A percentile compares a stretch with the other conserved stretches of the same genome.
Conservation (phyloP, 2,113 vertebrate species). For the Myxocyprinus asiaticus region DNA sequence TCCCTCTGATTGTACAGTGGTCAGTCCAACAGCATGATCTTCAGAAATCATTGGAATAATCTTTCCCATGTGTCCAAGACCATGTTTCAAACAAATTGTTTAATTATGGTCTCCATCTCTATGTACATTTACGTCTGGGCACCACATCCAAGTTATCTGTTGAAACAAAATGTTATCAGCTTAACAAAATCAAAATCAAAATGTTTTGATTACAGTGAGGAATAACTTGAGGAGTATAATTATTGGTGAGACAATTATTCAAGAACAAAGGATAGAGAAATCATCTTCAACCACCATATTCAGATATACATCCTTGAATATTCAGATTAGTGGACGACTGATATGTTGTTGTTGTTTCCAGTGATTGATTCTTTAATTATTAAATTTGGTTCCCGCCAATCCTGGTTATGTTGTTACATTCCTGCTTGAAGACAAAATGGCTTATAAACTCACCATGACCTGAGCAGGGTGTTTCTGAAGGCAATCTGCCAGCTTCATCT, state of each 20-base stretch:
- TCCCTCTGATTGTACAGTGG: not conserved
- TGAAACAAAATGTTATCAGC: not conserved
- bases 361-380: too few species aligned
- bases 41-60: slow-evolving; percentile 31
- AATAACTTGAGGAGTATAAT: not conserved
- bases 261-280: too few species aligned
- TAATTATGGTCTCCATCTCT: slow-evolving; percentile 34
- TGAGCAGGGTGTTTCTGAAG: slow-evolving; percentile 24
- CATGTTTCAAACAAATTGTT: slow-evolving; percentile 4
- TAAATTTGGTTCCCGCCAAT: too few species aligned
- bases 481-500: slow-evolving; percentile 27
- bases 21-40: slow-evolving; percentile 4
- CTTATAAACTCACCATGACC: slow-evolving; percentile 32
- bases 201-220: not conserved
- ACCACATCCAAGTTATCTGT: slow-evolving; percentile 37
- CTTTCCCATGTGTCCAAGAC: slow-evolving; percentile 33
- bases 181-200: not conserved
- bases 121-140: not conserved
- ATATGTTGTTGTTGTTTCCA: too few species aligned
- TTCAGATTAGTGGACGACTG: too few species aligned
- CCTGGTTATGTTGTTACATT: too few species aligned
- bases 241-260: too few species aligned
- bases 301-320: too few species aligned
- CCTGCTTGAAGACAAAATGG: not conserved
- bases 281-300: too few species aligned